Evolutionary conservation across 2,888 invertebrate species (phyloP).

Genomic region (Cephalotes varians): DNA sequence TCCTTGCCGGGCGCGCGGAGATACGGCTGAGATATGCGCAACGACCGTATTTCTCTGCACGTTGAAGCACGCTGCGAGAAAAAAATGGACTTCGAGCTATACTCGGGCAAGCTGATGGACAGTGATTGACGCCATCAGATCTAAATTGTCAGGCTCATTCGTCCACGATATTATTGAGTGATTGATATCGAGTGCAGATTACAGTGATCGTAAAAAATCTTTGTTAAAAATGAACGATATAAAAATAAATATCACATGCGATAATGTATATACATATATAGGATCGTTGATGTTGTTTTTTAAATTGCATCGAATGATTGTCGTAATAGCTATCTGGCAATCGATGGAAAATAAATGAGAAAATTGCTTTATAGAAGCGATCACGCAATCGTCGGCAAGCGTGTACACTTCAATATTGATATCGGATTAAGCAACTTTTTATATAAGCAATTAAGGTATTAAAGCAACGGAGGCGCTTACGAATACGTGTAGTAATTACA

Average conservation of each 20-base stretch:
- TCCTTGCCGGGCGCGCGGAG: neutral
- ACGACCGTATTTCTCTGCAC: neutral
- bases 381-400: neutral
- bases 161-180: slow-evolving; percentile 12
- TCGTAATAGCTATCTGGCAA: neutral
- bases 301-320: neutral
- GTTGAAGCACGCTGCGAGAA: neutral
- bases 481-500: slow-evolving; percentile 32
- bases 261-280: no score
- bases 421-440: slow-evolving; percentile 29
- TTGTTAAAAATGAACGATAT: slow-evolving; percentile 14
- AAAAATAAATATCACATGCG: neutral
- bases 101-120: slow-evolving; percentile 24
- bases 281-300: neutral
- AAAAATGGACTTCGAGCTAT: slow-evolving; percentile 16
- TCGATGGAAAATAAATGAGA: slow-evolving; percentile 21
- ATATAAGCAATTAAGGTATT: slow-evolving; percentile 11
- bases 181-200: slow-evolving; percentile 47
- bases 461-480: neutral
- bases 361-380: slow-evolving; percentile 2
- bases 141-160: slow-evolving; percentile 46
- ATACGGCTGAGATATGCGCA: slow-evolving; percentile 35
- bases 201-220: slow-evolving; percentile 7
- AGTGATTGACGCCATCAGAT: slow-evolving; percentile 47
- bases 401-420: slow-evolving; percentile 3